These are phyloP conservation scores for Dryobota labecula DNA, from an alignment of 2,888 invertebrate genomes.

Conservation along the genomic window DNA sequence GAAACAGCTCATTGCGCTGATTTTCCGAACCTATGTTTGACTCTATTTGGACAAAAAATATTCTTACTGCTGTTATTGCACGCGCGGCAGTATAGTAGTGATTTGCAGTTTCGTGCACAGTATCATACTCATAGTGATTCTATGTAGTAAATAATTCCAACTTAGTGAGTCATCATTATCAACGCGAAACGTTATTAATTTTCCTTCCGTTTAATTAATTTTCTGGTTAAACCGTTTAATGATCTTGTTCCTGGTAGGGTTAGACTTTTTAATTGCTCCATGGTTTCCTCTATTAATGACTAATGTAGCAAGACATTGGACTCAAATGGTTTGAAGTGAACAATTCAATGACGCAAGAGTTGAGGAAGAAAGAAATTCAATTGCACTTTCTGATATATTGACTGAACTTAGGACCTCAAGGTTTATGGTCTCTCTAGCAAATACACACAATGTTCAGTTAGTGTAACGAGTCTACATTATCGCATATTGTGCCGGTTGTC, in stretches of 20 bases:
- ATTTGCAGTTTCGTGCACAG: background rate
- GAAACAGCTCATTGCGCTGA: too few relatives aligned
- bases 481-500: conserved; percentile 4
- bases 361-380: background rate
- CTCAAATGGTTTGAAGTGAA: background rate
- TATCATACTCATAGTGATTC: background rate
- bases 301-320: background rate
- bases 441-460: background rate
- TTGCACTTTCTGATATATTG: background rate
- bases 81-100: too few relatives aligned
- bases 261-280: background rate
- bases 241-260: background rate
- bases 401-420: background rate
- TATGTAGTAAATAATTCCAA: conserved; percentile 8
- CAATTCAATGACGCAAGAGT: background rate
- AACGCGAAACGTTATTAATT: background rate
- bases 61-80: too few relatives aligned
- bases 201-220: conserved; percentile 23
- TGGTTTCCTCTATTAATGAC: conserved; percentile 4
- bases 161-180: conserved; percentile 19
- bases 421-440: background rate
- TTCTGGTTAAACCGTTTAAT: conserved; percentile 14
- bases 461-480: conserved; percentile 13
- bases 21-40: too few relatives aligned
- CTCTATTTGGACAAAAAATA: too few relatives aligned